A percentile compares a stretch with the other conserved stretches of the same genome.
phyloP scores from a whole-genome alignment of 2,797 vertebrate species.

The Hemibagrus guttatus region DNA sequence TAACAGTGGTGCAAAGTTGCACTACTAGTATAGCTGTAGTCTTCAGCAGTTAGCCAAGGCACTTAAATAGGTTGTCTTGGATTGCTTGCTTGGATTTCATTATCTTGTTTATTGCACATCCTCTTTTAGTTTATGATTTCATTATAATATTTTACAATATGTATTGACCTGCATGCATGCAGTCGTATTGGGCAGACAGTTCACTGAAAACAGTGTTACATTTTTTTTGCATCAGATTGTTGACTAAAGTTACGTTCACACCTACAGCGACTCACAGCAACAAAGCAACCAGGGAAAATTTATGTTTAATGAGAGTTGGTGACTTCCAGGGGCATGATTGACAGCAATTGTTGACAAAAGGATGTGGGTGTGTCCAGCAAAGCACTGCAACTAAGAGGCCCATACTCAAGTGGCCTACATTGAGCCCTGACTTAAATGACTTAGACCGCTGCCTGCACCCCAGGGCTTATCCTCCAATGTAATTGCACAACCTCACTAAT shows the following conservation, averaged over 20 bases:
- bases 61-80: background rate
- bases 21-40: background rate
- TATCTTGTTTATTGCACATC: background rate
- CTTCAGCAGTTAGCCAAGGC: background rate
- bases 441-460: background rate
- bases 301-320: too few species aligned
- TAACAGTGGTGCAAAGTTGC: background rate
- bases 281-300: too few species aligned
- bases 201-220: background rate
- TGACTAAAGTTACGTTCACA: background rate
- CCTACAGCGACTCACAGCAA: too few species aligned
- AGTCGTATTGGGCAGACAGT: background rate
- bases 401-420: background rate
- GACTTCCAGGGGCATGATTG: too few species aligned
- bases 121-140: background rate
- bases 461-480: background rate
- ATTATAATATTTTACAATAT: too few species aligned
- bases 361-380: too few species aligned
- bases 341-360: too few species aligned
- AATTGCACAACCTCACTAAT: background rate
- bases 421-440: background rate
- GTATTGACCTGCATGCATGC: background rate
- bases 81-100: background rate
- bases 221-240: background rate
- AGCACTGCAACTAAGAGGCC: background rate